phyloP scores from a whole-genome alignment of 2,888 invertebrate genomes.

The Camponotus fellah region DNA sequence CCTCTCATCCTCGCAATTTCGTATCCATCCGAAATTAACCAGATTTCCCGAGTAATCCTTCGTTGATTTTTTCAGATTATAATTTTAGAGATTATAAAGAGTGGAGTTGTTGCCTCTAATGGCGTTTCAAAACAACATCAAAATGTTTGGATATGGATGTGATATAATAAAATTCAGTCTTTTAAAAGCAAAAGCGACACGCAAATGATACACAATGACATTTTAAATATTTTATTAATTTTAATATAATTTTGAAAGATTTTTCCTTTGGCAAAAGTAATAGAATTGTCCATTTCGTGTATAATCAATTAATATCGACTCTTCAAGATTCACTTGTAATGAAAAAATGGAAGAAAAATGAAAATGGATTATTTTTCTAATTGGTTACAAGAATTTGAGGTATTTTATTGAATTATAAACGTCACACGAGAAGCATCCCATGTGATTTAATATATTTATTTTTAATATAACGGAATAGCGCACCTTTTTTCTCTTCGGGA shows the following conservation, averaged over 20 bases:
- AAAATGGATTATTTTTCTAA: background rate
- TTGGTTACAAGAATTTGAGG: background rate
- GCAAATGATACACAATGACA: background rate
- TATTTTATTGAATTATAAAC: background rate
- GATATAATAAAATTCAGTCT: background rate
- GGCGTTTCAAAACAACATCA: background rate
- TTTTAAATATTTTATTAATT: background rate
- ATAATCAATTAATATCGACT: background rate
- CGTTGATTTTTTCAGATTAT: background rate
- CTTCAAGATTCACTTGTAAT: background rate
- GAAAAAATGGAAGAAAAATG: background rate
- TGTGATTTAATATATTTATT: conserved; percentile 9
- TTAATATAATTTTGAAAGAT: background rate
- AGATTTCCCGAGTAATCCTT: conserved; percentile 21
- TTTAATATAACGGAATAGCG: conserved; percentile 12
- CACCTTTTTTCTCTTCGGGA: background rate
- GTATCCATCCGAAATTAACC: conserved; percentile 42
- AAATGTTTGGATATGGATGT: background rate
- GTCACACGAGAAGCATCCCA: background rate
- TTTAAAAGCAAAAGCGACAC: background rate
- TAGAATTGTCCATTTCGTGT: background rate
- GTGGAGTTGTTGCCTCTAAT: background rate
- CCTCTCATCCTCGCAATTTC: conserved; percentile 63
- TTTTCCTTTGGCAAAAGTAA: background rate
- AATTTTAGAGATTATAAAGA: background rate